Conservation (phyloP, 2,888 invertebrate genomes). For the Harmothoe impar region DNA sequence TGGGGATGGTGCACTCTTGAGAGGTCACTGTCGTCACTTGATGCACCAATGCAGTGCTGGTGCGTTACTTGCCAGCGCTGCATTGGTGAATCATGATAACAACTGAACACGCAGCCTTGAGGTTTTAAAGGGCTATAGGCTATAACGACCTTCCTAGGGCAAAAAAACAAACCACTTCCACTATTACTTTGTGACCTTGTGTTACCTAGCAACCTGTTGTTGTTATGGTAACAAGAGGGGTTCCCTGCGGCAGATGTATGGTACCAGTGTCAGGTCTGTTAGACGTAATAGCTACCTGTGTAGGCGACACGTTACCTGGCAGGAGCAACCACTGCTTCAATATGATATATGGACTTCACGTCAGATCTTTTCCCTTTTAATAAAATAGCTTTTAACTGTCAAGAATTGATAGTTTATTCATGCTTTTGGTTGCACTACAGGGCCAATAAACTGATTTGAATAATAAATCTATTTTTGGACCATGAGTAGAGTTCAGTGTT, state of each 20-base stretch:
- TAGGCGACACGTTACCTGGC: not conserved
- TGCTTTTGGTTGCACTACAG: not conserved
- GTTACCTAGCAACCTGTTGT: constrained; percentile 25
- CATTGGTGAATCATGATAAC: no score
- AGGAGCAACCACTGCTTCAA: not conserved
- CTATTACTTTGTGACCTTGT: constrained; percentile 7
- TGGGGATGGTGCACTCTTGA: no score
- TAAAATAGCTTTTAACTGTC: no score
- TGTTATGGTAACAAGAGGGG: not conserved
- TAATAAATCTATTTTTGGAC: not conserved
- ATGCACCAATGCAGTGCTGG: no score
- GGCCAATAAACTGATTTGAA: not conserved
- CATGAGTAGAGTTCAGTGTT: no score
- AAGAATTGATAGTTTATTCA: not conserved
- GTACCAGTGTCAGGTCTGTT: not conserved
- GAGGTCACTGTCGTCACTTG: no score
- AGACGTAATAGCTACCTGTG: not conserved
- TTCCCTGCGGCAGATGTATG: not conserved
- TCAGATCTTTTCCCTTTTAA: not conserved
- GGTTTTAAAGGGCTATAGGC: no score
- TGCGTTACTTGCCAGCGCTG: no score
- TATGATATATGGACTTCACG: not conserved
- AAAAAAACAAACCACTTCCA: no score
- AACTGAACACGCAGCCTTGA: no score
- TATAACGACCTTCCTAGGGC: no score